phyloP scores from a whole-genome alignment of 2,113 vertebrate species.

The Melanerpes aurifrons region DNA sequence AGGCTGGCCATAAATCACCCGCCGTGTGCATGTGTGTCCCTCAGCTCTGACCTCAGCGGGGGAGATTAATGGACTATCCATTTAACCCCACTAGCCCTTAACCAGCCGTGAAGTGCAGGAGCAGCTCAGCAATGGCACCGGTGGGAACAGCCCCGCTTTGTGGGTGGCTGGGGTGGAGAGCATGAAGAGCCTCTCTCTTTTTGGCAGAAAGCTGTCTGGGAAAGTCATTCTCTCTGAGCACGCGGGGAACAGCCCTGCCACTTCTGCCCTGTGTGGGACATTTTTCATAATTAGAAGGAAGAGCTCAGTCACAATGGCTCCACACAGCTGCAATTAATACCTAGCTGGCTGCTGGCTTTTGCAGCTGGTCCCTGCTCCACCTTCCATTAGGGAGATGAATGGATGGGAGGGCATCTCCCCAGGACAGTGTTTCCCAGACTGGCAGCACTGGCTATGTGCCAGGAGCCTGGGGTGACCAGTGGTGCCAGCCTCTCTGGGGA shows the following conservation, averaged over 20 bases:
- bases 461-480: neutral
- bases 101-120: constrained; percentile 52
- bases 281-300: constrained; percentile 68
- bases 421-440: fast-evolving
- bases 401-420: neutral
- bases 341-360: neutral
- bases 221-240: constrained; percentile 49
- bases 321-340: constrained; percentile 39
- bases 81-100: constrained; percentile 67
- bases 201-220: constrained; percentile 46
- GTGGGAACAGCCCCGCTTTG: constrained; percentile 20
- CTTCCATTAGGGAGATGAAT: neutral
- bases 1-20: constrained; percentile 48
- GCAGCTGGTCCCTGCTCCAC: neutral
- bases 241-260: constrained; percentile 22
- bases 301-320: constrained; percentile 38
- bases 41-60: neutral
- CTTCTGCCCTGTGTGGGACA: constrained; percentile 33
- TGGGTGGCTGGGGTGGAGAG: constrained; percentile 56
- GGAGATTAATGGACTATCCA: constrained; percentile 52
- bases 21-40: constrained; percentile 37
- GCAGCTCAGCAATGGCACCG: constrained; percentile 18
- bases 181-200: neutral
- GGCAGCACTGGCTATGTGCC: neutral
- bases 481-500: neutral